Evolutionary conservation across 2,113 vertebrate species (phyloP).

Genomic region (Gadus chalcogrammus): DNA sequence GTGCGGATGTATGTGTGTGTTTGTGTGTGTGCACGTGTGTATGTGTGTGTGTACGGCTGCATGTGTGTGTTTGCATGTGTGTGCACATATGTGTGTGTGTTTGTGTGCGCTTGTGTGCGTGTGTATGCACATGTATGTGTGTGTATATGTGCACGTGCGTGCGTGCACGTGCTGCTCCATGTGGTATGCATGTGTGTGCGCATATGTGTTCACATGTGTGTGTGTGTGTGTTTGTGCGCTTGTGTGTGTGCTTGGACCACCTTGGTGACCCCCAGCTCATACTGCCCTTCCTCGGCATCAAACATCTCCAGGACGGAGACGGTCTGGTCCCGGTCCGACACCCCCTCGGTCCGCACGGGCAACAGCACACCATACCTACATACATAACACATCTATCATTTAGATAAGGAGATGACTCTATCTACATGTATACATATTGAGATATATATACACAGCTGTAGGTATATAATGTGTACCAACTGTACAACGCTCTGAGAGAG

Average conservation of each 20-base stretch:
- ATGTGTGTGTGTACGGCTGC: background rate
- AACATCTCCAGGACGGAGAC: conserved; percentile 66
- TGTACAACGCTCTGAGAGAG: too few species aligned
- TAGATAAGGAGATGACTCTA: too few species aligned
- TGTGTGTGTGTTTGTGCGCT: background rate
- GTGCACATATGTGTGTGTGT: too few species aligned
- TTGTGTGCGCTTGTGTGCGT: too few species aligned
- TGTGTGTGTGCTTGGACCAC: conserved; percentile 54
- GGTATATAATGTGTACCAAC: too few species aligned
- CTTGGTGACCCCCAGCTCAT: conserved; percentile 85
- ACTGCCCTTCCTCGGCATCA: conserved; percentile 71
- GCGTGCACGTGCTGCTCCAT: background rate
- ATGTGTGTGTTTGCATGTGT: background rate
- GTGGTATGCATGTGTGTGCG: background rate
- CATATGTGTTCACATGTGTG: background rate
- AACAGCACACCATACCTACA: conserved; percentile 78
- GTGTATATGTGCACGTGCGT: background rate
- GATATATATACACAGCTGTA: too few species aligned
- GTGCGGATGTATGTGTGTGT: background rate
- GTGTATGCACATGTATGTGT: background rate
- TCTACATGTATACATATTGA: too few species aligned
- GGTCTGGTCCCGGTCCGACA: conserved; percentile 67
- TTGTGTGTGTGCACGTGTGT: background rate
- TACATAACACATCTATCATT: background rate
- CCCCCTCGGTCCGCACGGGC: conserved; percentile 23